phyloP scores from a whole-genome alignment of 2,113 vertebrate species.

The Sebastes schlegelii region DNA sequence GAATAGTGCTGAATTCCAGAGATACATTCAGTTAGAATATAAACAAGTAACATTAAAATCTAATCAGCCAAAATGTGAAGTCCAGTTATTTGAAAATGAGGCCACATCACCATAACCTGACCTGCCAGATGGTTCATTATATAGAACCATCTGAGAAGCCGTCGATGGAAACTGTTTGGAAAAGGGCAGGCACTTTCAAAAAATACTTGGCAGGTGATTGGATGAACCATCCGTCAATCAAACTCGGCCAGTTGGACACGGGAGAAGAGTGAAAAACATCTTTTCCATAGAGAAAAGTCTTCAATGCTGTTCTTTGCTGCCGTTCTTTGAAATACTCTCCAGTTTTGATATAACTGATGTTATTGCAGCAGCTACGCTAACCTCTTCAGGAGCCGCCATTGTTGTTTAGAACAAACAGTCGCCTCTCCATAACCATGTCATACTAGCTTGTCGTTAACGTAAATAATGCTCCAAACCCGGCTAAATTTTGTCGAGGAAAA shows the following conservation, averaged over 20 bases:
- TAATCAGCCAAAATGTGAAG: not conserved
- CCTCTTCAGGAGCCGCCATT: not conserved
- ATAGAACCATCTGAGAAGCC: not conserved
- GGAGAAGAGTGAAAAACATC: not conserved
- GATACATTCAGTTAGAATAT: not conserved
- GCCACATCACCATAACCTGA: not conserved
- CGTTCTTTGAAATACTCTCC: not conserved
- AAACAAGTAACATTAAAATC: not conserved
- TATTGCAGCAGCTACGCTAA: not conserved
- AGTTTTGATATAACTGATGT: not conserved
- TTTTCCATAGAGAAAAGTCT: not conserved
- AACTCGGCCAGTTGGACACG: not conserved
- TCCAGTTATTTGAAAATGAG: not conserved
- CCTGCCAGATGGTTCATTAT: not conserved
- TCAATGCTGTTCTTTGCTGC: too few species aligned
- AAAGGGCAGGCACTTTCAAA: not conserved
- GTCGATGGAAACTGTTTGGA: not conserved
- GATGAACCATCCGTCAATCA: not conserved
- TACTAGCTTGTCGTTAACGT: too few species aligned
- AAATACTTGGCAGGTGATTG: not conserved
- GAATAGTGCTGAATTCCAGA: not conserved
- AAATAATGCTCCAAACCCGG: too few species aligned
- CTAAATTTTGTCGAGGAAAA: too few species aligned
- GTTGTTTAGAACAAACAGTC: not conserved
- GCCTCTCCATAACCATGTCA: not conserved